Percentiles rank a stretch among this genome's conserved stretches.
These are phyloP conservation scores for Leptocoma aspasia DNA, from an alignment of 2,113 vertebrate species.

Conservation along the genomic window DNA sequence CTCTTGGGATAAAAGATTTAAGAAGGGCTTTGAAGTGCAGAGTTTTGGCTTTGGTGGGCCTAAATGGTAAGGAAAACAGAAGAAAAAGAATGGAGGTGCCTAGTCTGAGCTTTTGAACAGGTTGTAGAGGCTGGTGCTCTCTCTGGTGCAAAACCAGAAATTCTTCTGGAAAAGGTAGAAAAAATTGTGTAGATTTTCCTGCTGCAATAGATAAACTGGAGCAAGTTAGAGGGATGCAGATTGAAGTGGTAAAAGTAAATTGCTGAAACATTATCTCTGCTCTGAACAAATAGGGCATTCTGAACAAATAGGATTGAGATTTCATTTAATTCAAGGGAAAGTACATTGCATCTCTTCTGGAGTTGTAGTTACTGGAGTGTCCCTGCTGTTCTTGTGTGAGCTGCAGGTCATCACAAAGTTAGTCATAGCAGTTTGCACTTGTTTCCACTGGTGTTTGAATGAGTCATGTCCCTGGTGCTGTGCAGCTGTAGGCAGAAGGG, in stretches of 20 bases:
- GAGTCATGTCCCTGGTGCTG: slow-evolving; percentile 12
- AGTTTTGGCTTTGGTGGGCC: background rate
- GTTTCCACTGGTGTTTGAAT: slow-evolving; percentile 37
- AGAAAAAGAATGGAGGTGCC: background rate
- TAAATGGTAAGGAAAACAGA: background rate
- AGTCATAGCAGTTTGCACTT: slow-evolving; percentile 33
- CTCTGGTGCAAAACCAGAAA: background rate
- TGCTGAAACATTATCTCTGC: background rate
- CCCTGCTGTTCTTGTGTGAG: background rate
- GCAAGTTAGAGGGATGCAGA: background rate
- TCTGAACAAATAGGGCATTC: background rate
- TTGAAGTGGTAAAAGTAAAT: background rate
- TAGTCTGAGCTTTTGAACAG: background rate
- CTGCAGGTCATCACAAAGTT: background rate
- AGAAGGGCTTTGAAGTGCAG: background rate
- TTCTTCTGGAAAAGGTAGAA: background rate
- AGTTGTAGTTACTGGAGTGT: background rate
- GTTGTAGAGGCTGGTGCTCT: background rate
- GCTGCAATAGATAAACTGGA: background rate
- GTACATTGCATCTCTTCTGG: background rate
- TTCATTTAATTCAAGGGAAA: background rate
- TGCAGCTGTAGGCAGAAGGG: slow-evolving; percentile 27
- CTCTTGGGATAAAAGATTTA: background rate
- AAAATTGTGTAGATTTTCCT: background rate
- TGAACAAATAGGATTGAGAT: background rate